Conservation (phyloP, 1,140 invertebrate genomes). For the Trissolcus basalis region DNA sequence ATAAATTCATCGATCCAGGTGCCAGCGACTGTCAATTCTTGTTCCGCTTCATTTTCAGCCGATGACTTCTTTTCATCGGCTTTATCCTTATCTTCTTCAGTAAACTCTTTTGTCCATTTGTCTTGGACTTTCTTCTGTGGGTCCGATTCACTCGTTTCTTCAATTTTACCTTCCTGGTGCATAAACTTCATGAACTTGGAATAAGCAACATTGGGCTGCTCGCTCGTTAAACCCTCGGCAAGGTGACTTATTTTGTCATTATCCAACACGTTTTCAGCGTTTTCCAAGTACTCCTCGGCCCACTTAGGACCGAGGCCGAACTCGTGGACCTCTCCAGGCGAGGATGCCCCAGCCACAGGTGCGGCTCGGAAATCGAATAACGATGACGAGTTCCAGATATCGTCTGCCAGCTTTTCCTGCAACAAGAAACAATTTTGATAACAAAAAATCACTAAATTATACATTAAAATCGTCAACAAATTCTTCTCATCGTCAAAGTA, state of each 20-base stretch:
- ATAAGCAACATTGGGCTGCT: slow-evolving; percentile 83
- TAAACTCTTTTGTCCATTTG: slow-evolving; percentile 75
- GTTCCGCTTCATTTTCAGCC: slow-evolving; percentile 60
- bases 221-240: slow-evolving; percentile 75
- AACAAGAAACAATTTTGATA: slow-evolving; percentile 6
- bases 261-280: slow-evolving; percentile 65
- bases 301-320: slow-evolving; percentile 77
- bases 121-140: slow-evolving; percentile 64
- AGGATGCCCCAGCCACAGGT: slow-evolving; percentile 33
- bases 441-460: too few relatives aligned
- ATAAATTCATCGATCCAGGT: slow-evolving; percentile 70
- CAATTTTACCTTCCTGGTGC: slow-evolving; percentile 82
- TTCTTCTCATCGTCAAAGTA: too few relatives aligned
- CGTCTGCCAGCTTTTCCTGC: slow-evolving; percentile 68
- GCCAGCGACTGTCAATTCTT: slow-evolving; percentile 63
- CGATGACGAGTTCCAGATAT: slow-evolving; percentile 70
- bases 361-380: slow-evolving; percentile 32
- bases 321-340: slow-evolving; percentile 67
- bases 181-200: slow-evolving; percentile 92
- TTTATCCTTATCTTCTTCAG: slow-evolving; percentile 63
- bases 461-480: too few relatives aligned
- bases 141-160: slow-evolving; percentile 70
- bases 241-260: slow-evolving; percentile 52
- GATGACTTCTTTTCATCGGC: slow-evolving; percentile 62
- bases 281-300: slow-evolving; percentile 80